These are phyloP conservation scores for Trididemnum clinides DNA, from an alignment of 23 tunicate genomes.

Conservation along the genomic window DNA sequence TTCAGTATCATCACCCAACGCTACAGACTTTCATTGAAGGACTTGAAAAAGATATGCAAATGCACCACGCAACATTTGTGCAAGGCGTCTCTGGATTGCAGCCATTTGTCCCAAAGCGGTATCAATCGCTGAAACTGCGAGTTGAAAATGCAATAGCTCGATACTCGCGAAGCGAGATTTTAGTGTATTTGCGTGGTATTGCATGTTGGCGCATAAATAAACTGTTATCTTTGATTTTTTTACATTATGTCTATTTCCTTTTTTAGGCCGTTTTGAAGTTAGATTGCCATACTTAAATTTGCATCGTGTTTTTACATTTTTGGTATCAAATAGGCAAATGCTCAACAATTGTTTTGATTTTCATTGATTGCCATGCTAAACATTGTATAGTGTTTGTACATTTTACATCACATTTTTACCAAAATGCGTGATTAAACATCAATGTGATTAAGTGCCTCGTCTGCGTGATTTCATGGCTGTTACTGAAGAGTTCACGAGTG, in stretches of 20 bases:
- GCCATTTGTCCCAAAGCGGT: constrained; percentile 43
- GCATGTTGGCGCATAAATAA: neutral
- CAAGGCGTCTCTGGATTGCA: constrained; percentile 43
- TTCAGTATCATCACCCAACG: constrained; percentile 43
- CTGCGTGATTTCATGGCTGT: too few relatives aligned
- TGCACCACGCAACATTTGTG: constrained; percentile 34
- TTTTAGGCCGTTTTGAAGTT: neutral
- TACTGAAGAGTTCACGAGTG: too few relatives aligned
- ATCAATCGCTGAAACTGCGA: constrained; percentile 37
- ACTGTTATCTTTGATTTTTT: constrained; percentile 16
- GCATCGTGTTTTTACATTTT: too few relatives aligned
- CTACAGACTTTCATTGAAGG: constrained; percentile 25
- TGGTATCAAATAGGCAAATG: too few relatives aligned
- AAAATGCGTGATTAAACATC: too few relatives aligned
- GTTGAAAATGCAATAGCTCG: constrained; percentile 35
- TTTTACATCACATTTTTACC: too few relatives aligned
- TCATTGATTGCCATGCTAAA: too few relatives aligned
- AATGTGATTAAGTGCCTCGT: too few relatives aligned
- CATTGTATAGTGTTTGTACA: too few relatives aligned
- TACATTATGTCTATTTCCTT: constrained; percentile 23
- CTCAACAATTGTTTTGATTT: too few relatives aligned
- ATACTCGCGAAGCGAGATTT: constrained; percentile 28
- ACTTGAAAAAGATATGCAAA: constrained; percentile 31
- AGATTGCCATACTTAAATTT: too few relatives aligned
- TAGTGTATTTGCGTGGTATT: constrained; percentile 36